phyloP scores from a whole-genome alignment of 2,888 invertebrate genomes.

The Oscheius onirici region DNA sequence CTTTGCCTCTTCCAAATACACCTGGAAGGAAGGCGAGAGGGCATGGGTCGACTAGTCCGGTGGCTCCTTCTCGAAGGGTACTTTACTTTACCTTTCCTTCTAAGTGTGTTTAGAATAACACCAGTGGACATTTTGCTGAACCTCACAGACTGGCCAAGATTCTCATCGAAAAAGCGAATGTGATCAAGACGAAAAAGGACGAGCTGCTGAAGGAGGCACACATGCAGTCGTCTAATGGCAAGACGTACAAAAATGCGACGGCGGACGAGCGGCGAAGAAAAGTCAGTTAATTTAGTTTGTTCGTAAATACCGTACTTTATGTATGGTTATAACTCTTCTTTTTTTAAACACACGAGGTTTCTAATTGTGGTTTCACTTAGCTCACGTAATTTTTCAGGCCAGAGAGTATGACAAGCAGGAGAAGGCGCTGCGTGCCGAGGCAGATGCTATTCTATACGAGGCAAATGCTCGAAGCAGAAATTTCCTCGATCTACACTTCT shows the following conservation, averaged over 20 bases:
- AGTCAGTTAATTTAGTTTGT: background rate
- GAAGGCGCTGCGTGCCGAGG: background rate
- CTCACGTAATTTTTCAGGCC: background rate
- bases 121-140: no score
- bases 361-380: no score
- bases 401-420: background rate
- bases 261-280: background rate
- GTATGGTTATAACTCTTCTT: no score
- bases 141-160: background rate
- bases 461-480: slow-evolving; percentile 6
- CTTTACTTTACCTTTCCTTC: no score
- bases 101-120: no score
- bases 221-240: background rate
- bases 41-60: background rate
- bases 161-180: background rate
- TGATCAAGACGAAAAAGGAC: background rate
- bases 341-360: no score
- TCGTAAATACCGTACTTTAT: background rate
- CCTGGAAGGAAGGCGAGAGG: no score
- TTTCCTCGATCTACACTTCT: slow-evolving; percentile 11
- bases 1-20: background rate
- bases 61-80: no score
- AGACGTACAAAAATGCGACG: background rate
- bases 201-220: background rate
- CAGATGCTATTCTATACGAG: background rate